Evolutionary conservation across 2,797 vertebrate genomes (phyloP).

Genomic region (Artibeus jamaicensis): DNA sequence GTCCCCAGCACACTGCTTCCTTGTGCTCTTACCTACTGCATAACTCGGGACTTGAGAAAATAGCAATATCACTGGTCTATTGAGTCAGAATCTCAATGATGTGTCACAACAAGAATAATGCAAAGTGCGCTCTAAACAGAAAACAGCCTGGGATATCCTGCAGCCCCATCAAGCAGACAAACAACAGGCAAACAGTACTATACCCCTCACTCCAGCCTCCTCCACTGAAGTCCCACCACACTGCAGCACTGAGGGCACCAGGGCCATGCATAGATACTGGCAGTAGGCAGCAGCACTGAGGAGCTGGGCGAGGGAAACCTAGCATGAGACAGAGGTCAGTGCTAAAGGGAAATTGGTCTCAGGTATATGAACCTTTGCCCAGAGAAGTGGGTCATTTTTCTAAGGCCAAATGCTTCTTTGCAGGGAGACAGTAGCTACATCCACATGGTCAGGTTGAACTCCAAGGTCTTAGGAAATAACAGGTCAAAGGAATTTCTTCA

Average conservation of each 20-base stretch:
- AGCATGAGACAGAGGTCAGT: background rate
- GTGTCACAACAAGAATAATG: no score
- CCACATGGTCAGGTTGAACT: background rate
- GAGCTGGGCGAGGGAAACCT: background rate
- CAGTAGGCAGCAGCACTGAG: background rate
- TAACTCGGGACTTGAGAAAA: no score
- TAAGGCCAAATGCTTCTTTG: no score
- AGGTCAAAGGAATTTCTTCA: background rate
- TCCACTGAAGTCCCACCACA: background rate
- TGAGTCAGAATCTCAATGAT: no score
- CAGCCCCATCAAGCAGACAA: background rate
- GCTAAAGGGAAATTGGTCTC: background rate
- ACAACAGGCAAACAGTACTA: no score
- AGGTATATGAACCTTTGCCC: background rate
- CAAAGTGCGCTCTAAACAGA: background rate
- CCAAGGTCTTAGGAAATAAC: background rate
- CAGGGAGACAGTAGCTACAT: background rate
- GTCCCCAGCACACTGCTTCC: no score
- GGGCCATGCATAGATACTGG: no score
- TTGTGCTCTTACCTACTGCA: no score
- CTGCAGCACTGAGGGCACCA: background rate
- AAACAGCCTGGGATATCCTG: background rate
- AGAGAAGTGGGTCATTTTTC: background rate
- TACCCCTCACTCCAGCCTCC: background rate
- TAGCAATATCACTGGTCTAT: no score